Conservation (phyloP, 2,797 vertebrate genomes). For the Phataginus tricuspis region DNA sequence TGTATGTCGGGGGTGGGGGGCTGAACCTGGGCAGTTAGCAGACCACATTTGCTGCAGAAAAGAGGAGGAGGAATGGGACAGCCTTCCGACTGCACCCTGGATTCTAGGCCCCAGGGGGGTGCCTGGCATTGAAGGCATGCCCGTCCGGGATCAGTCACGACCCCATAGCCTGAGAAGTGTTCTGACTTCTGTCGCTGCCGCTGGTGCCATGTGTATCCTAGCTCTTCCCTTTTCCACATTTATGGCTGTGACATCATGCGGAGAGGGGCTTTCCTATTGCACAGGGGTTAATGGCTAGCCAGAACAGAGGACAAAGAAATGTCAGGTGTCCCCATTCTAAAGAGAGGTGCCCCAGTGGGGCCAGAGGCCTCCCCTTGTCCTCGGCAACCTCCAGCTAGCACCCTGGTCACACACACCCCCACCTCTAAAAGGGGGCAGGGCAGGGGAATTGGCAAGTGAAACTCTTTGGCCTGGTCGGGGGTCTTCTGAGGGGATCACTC, state of each 20-base stretch:
- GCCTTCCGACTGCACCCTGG: not conserved
- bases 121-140: too few species aligned
- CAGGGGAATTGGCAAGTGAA: not conserved
- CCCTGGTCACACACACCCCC: rapidly evolving
- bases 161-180: not conserved
- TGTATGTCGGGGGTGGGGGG: too few species aligned
- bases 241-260: not conserved
- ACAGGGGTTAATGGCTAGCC: not conserved
- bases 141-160: not conserved
- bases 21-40: not conserved
- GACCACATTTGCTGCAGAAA: not conserved
- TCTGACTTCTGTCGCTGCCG: not conserved
- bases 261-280: not conserved
- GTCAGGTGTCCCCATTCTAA: not conserved
- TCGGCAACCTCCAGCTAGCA: not conserved
- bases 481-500: not conserved
- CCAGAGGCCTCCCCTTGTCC: not conserved
- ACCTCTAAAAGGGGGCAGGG: not conserved
- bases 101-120: not conserved
- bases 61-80: not conserved
- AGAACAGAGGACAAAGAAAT: not conserved
- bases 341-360: not conserved
- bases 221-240: not conserved
- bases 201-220: rapidly evolving
- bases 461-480: not conserved